phyloP scores from a whole-genome alignment of 2,797 vertebrate species.

The Myotis pilosus region DNA sequence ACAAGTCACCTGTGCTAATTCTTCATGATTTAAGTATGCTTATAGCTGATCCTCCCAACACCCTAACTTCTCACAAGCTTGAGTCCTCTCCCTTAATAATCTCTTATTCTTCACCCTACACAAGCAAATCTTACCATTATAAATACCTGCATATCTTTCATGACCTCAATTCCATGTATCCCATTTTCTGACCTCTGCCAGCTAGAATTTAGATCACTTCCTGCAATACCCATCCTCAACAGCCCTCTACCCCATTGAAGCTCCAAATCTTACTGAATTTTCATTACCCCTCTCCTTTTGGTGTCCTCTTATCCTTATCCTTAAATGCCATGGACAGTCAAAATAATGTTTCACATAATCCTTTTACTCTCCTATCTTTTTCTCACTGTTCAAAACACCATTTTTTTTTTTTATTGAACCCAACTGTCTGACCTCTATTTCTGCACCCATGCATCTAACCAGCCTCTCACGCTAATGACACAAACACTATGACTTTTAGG shows the following conservation, averaged over 20 bases:
- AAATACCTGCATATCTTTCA: not conserved
- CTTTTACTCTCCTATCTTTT: not conserved
- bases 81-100: not conserved
- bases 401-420: not conserved
- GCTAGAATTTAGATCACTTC: not conserved
- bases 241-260: fast-evolving
- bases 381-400: not conserved
- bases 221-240: not conserved
- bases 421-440: not conserved
- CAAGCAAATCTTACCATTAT: not conserved
- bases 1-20: not conserved
- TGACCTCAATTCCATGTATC: not conserved
- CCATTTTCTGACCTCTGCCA: not conserved
- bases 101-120: not conserved
- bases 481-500: not conserved
- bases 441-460: not conserved
- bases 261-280: not conserved
- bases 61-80: not conserved
- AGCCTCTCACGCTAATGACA: not conserved
- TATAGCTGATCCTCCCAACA: not conserved
- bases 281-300: not conserved
- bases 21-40: not conserved
- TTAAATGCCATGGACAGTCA: not conserved
- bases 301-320: too few relatives aligned
- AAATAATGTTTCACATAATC: not conserved